Percentiles rank a stretch among this genome's conserved stretches.
Evolutionary conservation across 2,888 invertebrate species (phyloP).

Genomic region (Prenolepis imparis): DNA sequence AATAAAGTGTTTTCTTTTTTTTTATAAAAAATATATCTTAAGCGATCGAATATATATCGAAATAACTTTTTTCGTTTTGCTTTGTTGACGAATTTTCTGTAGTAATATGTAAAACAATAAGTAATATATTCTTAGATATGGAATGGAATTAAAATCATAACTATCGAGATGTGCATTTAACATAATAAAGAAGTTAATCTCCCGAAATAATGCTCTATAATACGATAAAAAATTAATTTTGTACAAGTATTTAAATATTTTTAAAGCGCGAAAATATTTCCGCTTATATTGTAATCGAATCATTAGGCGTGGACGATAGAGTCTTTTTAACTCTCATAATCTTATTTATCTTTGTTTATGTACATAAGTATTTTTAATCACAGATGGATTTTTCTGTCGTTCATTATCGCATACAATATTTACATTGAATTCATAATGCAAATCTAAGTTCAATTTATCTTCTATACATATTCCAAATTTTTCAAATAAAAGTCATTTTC

Average conservation of each 20-base stretch:
- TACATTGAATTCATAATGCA: neutral
- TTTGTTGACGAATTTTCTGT: neutral
- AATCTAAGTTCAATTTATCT: neutral
- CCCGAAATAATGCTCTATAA: neutral
- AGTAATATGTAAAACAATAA: neutral
- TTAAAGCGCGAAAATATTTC: too few species aligned
- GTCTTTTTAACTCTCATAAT: neutral
- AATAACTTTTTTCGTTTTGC: neutral
- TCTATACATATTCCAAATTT: constrained; percentile 6
- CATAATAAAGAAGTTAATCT: neutral
- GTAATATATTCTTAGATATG: neutral
- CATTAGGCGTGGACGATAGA: neutral
- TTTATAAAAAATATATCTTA: neutral
- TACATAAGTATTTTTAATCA: neutral
- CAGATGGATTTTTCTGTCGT: neutral
- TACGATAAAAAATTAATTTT: neutral
- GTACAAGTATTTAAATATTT: neutral
- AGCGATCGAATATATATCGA: neutral
- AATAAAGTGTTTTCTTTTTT: neutral
- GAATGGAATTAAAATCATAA: neutral
- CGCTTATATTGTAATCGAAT: neutral
- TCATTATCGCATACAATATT: neutral
- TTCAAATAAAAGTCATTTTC: neutral
- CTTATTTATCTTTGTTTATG: neutral
- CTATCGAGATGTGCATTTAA: neutral